Conservation (phyloP, 2,888 invertebrate species). For the Mystacides longicornis region DNA sequence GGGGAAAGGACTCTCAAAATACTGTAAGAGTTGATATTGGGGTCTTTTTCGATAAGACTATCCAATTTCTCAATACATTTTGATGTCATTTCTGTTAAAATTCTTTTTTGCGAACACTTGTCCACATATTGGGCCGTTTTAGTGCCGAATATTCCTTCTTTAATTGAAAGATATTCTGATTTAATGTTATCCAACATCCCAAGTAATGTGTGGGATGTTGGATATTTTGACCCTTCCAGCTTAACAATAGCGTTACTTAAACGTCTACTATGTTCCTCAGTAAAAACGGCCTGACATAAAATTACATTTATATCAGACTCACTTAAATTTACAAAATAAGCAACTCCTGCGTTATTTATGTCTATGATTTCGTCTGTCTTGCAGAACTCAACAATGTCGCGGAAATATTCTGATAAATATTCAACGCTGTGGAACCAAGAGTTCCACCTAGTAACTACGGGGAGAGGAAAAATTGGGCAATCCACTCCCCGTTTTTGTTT, state of each 20-base stretch:
- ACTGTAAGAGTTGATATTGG: background rate
- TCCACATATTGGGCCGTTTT: too few relatives aligned
- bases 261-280: background rate
- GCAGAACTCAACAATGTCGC: slow-evolving; percentile 1
- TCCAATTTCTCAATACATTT: background rate
- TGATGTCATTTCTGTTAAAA: background rate
- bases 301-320: background rate
- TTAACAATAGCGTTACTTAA: background rate
- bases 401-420: background rate
- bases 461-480: background rate
- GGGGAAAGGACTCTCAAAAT: background rate
- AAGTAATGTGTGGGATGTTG: background rate
- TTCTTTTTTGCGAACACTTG: background rate
- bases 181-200: background rate
- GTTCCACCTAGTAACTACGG: background rate
- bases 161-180: background rate
- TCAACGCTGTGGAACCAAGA: background rate
- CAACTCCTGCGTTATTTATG: background rate
- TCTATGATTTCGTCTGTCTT: slow-evolving; percentile 1
- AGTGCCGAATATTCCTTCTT: too few relatives aligned
- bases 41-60: background rate
- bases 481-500: background rate
- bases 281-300: background rate
- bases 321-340: background rate
- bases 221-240: background rate